Evolutionary conservation across 2,888 invertebrate species (phyloP), one percentile per base, ranked within the genome.

Genomic region (Drosophila parthenogenetica): DNA sequence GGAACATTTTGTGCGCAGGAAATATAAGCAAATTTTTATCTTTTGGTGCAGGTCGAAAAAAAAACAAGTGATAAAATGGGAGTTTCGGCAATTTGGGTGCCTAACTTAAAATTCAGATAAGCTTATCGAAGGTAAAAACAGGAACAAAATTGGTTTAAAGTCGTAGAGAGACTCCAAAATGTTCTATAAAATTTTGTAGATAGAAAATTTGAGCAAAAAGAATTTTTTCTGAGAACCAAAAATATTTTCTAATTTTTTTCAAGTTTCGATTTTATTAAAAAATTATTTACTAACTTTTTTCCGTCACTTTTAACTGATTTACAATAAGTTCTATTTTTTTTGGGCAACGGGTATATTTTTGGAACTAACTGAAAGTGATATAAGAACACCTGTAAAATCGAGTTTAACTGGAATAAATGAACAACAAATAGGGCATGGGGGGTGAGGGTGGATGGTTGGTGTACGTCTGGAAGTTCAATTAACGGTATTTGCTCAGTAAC

Each of bases 91-190:
- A 7, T 16, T 32, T 29, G 29, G 39, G 48, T 16, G 29, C 13
- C 32, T 54, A 53, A 54, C 17, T 61, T 46, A 35, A 17, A 45
- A 25, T 32, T 3, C 1, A 11, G 50, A 64, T 64, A 45, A 59
- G 32, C 29, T 43, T 60, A 40, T 49, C 14, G 22, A n/a, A 45
- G 39, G 45, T 25, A 13, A 2, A 5, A 7, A 16, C 49, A 19
- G 8, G 11, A 39, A 25, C 4, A 22, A 22, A 13, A 35, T 35
- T 35, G 4, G 35, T 35, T 35, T 4, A 13, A 35, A 35, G 35
- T 13, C 11, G 13, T 0, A 35, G 35, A 1, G 4, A 3, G 35
- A 13, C 35, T 0, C 13, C 4, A 13, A 4, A 8, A 35, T 35
- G 13, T 13, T 4, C 35, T 35, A 1, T 2, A 35, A 8, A 29